Percentiles rank a stretch among this genome's conserved stretches.
Conservation (phyloP, 1,140 invertebrate genomes). For the Ceratosolen fusciceps region DNA sequence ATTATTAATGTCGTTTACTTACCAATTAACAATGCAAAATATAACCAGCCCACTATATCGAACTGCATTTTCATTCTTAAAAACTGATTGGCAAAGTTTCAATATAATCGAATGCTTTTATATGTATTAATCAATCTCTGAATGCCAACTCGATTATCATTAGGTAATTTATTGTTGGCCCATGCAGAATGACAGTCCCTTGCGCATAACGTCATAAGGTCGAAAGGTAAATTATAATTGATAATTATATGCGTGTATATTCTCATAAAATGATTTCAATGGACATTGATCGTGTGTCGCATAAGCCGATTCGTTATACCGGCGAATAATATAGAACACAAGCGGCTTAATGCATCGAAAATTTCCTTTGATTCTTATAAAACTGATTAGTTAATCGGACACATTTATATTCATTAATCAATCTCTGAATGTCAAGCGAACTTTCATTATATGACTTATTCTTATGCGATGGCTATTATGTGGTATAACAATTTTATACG, state of each 20-base stretch:
- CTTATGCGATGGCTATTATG: not conserved
- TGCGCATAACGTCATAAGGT: too few relatives aligned
- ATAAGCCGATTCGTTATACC: too few relatives aligned
- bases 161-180: not conserved
- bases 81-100: not conserved
- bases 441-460: not conserved
- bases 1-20: not conserved
- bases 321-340: not conserved
- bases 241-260: too few relatives aligned
- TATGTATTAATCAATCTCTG: slow-evolving; percentile 5
- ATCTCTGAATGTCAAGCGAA: not conserved
- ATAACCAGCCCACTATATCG: not conserved
- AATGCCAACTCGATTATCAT: not conserved
- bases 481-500: not conserved
- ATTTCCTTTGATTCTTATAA: not conserved
- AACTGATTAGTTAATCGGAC: not conserved
- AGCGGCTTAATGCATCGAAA: not conserved
- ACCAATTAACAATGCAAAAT: not conserved
- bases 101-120: slow-evolving; percentile 1
- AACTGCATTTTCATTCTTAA: slow-evolving; percentile 2
- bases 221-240: too few relatives aligned
- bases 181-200: not conserved
- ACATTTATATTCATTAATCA: too few relatives aligned
- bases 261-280: too few relatives aligned
- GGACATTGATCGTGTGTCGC: too few relatives aligned